phyloP scores from a whole-genome alignment of 1,140 invertebrate genomes.

The Dendroctonus valens region DNA sequence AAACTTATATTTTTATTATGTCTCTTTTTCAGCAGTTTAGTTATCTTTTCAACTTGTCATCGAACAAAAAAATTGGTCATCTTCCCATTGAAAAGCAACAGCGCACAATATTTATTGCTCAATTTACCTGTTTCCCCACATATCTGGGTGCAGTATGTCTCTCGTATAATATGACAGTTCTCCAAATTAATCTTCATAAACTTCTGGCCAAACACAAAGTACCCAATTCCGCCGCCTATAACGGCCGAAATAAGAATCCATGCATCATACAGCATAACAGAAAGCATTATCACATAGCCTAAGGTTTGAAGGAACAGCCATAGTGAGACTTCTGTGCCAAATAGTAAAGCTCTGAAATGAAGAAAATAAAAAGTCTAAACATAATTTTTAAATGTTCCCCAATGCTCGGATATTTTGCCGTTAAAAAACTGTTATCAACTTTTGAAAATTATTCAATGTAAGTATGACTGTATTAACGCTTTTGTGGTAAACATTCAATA shows the following conservation, averaged over 20 bases:
- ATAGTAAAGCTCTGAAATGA: conserved; percentile 42
- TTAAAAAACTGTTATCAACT: neutral
- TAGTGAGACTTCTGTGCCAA: conserved; percentile 43
- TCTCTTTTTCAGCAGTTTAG: too few relatives aligned
- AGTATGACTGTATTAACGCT: too few relatives aligned
- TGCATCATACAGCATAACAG: conserved; percentile 86
- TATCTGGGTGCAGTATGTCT: conserved; percentile 45
- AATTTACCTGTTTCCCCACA: conserved; percentile 44
- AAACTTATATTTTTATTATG: too few relatives aligned
- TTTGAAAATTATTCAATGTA: too few relatives aligned
- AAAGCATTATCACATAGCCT: conserved; percentile 85
- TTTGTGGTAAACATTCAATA: too few relatives aligned
- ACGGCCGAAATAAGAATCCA: conserved; percentile 74
- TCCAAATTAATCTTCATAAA: conserved; percentile 51
- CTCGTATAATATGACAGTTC: conserved; percentile 48
- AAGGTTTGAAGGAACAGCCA: conserved; percentile 52
- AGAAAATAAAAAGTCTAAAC: neutral
- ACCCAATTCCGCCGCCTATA: conserved; percentile 74
- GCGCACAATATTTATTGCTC: too few relatives aligned
- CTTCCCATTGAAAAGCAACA: too few relatives aligned
- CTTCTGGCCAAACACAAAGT: conserved; percentile 56
- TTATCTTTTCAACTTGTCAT: too few relatives aligned
- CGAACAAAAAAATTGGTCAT: too few relatives aligned
- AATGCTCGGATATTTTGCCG: neutral
- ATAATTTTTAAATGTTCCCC: too few relatives aligned